Conservation (phyloP, 2,113 vertebrate genomes). For the Silurus glanis region DNA sequence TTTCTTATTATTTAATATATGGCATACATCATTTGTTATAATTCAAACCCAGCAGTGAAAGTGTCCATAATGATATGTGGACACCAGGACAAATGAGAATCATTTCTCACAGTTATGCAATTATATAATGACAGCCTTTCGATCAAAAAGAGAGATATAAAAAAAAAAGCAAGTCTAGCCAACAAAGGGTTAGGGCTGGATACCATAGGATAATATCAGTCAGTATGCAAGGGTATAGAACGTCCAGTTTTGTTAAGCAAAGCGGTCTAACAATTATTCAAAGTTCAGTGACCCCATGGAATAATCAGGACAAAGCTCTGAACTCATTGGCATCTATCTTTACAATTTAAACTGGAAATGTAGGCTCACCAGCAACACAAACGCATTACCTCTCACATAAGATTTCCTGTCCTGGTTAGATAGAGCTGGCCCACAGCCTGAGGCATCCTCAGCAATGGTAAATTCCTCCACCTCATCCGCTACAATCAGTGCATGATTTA, state of each 20-base stretch:
- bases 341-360: constrained; percentile 28
- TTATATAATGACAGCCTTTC: neutral
- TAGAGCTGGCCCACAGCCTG: constrained; percentile 6
- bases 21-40: neutral
- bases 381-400: constrained; percentile 49
- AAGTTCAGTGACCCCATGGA: constrained; percentile 10
- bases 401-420: constrained; percentile 18
- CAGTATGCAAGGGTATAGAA: neutral
- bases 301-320: constrained; percentile 21
- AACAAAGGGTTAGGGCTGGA: neutral
- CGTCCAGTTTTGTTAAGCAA: neutral
- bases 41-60: neutral
- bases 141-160: neutral
- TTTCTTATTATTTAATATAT: neutral
- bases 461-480: neutral
- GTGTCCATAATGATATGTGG: neutral
- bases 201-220: neutral
- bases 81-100: neutral
- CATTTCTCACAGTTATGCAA: constrained; percentile 5
- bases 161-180: neutral
- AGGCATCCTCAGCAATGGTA: constrained; percentile 19
- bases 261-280: constrained; percentile 6
- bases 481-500: constrained; percentile 6
- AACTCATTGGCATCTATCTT: neutral
- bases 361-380: neutral